Evolutionary conservation across 2,888 invertebrate genomes (phyloP).

Genomic region (Copidosoma aretas): DNA sequence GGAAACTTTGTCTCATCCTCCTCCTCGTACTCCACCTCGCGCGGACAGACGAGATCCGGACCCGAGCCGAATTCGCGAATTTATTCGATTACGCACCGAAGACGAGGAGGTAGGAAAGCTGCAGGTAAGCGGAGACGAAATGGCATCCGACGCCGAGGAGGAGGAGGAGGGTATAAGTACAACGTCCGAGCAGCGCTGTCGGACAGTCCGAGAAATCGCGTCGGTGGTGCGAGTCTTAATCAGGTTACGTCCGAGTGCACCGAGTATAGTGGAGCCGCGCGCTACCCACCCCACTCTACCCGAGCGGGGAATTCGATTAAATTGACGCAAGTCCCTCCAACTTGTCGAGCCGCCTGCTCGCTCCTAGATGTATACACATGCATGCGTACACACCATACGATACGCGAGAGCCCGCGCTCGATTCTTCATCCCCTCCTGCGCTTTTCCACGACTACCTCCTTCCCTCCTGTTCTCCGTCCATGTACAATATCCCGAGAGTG

Average conservation of each 20-base stretch:
- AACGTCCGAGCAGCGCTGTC: too few species aligned
- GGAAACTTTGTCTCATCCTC: too few species aligned
- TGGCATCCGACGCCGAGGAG: conserved; percentile 20
- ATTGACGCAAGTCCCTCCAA: conserved; percentile 33
- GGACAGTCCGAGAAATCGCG: background rate
- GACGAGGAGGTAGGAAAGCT: background rate
- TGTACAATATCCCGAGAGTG: too few species aligned
- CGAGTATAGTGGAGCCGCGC: background rate
- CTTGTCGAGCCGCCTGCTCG: too few species aligned
- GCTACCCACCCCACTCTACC: background rate
- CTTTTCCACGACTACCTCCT: too few species aligned
- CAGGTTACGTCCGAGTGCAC: conserved; percentile 33
- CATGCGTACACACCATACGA: too few species aligned
- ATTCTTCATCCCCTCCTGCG: too few species aligned
- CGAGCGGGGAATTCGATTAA: conserved; percentile 36
- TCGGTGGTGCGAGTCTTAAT: conserved; percentile 16
- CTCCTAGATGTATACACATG: too few species aligned
- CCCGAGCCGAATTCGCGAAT: conserved; percentile 32
- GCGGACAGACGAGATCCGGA: background rate
- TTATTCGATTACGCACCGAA: conserved; percentile 22
- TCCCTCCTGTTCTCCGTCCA: too few species aligned
- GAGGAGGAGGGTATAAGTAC: too few species aligned
- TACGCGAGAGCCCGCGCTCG: too few species aligned
- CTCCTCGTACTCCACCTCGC: too few species aligned
- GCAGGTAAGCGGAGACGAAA: conserved; percentile 12